Conservation (phyloP, 2,113 vertebrate genomes). For the Thomomys bottae region DNA sequence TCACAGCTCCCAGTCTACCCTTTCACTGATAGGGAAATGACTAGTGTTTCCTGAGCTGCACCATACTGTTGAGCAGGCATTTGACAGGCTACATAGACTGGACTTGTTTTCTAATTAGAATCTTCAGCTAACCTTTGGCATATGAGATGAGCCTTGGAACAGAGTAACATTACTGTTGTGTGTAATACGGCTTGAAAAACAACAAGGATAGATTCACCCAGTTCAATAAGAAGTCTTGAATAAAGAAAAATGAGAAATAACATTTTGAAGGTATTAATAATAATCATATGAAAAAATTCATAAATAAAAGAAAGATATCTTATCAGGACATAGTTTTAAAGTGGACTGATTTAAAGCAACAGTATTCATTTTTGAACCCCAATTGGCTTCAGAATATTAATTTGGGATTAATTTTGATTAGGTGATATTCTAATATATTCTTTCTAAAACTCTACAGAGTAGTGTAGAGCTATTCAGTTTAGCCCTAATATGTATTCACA, state of each 20-base stretch:
- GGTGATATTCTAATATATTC: not conserved
- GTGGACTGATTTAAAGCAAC: not conserved
- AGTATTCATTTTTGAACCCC: not conserved
- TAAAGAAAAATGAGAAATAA: not conserved
- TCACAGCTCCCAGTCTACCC: not conserved
- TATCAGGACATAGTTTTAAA: not conserved
- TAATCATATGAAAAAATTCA: not conserved
- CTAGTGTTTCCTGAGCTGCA: too few relatives aligned
- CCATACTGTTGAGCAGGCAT: too few relatives aligned
- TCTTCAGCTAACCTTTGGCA: too few relatives aligned
- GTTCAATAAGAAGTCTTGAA: not conserved
- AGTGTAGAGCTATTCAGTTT: not conserved
- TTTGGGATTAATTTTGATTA: not conserved
- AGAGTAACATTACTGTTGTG: too few relatives aligned
- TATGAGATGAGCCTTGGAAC: not conserved
- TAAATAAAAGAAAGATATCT: not conserved
- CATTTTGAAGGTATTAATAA: not conserved
- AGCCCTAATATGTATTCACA: conserved; percentile 7
- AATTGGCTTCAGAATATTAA: conserved; percentile 5
- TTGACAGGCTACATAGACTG: not conserved
- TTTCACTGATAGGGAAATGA: too few relatives aligned
- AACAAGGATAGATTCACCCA: not conserved
- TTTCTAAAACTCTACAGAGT: not conserved
- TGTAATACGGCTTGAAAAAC: not conserved
- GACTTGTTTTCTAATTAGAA: not conserved